Evolutionary conservation across 2,113 vertebrate genomes (phyloP).

Genomic region (Heliornis fulica): DNA sequence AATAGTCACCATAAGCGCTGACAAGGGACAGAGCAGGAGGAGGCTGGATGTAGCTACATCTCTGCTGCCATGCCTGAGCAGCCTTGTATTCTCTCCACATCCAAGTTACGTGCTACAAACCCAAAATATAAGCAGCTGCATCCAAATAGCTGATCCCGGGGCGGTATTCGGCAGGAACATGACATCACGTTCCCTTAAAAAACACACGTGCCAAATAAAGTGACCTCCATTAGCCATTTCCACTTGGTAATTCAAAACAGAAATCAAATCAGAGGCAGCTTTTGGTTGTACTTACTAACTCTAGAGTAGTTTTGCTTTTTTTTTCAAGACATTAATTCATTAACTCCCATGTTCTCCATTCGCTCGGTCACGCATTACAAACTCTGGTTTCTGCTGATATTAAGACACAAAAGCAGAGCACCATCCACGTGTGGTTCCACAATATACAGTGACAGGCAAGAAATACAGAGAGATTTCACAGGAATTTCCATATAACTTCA

Average conservation of each 20-base stretch:
- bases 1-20: background rate
- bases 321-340: background rate
- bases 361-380: background rate
- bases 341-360: fast-evolving
- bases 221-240: fast-evolving
- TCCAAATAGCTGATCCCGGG: background rate
- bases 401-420: fast-evolving
- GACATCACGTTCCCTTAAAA: background rate
- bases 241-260: background rate
- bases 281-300: background rate
- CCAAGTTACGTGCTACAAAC: background rate
- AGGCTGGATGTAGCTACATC: background rate
- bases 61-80: background rate
- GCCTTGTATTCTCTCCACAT: fast-evolving
- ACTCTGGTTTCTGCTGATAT: background rate
- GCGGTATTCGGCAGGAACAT: background rate
- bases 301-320: background rate
- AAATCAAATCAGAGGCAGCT: background rate
- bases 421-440: background rate
- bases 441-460: background rate
- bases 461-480: background rate
- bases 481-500: background rate
- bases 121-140: background rate
- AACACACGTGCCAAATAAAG: background rate
- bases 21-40: fast-evolving